A percentile compares a stretch with the other conserved stretches of the same genome.
phyloP scores from a whole-genome alignment of 2,888 invertebrate species.

The Drosophila austrosaltans region DNA sequence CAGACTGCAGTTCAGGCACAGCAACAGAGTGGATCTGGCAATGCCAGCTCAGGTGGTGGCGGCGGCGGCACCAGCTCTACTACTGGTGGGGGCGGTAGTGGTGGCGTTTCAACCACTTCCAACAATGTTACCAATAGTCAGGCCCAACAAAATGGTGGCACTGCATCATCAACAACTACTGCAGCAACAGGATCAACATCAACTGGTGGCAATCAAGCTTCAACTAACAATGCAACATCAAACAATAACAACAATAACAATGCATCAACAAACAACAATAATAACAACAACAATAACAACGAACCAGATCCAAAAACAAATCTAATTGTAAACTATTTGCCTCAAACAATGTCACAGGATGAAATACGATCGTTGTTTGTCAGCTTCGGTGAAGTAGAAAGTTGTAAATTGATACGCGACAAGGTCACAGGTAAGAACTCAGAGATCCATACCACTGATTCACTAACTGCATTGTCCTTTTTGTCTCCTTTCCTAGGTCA shows the following conservation, averaged over 20 bases:
- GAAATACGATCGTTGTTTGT: conserved; percentile 97
- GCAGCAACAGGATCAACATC: conserved; percentile 44
- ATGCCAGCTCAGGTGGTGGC: conserved; percentile 37
- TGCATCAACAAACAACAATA: conserved; percentile 61
- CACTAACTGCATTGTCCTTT: neutral
- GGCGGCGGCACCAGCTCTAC: conserved; percentile 39
- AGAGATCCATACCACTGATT: neutral
- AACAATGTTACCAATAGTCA: conserved; percentile 85
- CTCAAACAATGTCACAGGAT: conserved; percentile 97
- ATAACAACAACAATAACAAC: conserved; percentile 73
- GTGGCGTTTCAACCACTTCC: conserved; percentile 34
- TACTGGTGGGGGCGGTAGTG: conserved; percentile 30
- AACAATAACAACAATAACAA: conserved; percentile 63
- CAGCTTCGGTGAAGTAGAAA: conserved; percentile 97
- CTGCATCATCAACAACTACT: conserved; percentile 48
- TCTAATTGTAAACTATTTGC: conserved; percentile 97
- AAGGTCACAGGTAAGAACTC: conserved; percentile 92
- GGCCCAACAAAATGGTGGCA: conserved; percentile 84
- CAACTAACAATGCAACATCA: conserved; percentile 70
- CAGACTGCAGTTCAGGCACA: conserved; percentile 87
- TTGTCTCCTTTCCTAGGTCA: conserved; percentile 87
- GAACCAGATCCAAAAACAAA: conserved; percentile 94
- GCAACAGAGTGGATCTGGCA: conserved; percentile 59
- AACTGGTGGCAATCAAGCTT: conserved; percentile 39
- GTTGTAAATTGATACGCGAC: conserved; percentile 98